Conservation (phyloP, 1,140 invertebrate species). For the roundworm (Caenorhabditis elegans) region WBcel235 BX284602.5:3518001-3518500, state of each 20-base stretch:
- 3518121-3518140: too few relatives aligned
- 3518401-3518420: background rate
- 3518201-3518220: background rate
- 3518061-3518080: background rate
- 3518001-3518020: background rate
- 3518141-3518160: background rate
- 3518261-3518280: background rate
- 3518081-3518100: background rate
- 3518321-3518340: background rate
- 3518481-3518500: too few relatives aligned
- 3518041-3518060: background rate
- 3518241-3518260: background rate
- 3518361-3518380: background rate
- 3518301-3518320: background rate
- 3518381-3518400: background rate
- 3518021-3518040: background rate
- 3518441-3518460: background rate
- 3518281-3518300: background rate
- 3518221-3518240: background rate
- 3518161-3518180: background rate
- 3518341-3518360: background rate
- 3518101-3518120: background rate
- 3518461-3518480: background rate
- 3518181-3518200: background rate
- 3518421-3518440: background rate